Evolutionary conservation across 2,888 invertebrate genomes (phyloP).

Genomic region (Neria commutata): DNA sequence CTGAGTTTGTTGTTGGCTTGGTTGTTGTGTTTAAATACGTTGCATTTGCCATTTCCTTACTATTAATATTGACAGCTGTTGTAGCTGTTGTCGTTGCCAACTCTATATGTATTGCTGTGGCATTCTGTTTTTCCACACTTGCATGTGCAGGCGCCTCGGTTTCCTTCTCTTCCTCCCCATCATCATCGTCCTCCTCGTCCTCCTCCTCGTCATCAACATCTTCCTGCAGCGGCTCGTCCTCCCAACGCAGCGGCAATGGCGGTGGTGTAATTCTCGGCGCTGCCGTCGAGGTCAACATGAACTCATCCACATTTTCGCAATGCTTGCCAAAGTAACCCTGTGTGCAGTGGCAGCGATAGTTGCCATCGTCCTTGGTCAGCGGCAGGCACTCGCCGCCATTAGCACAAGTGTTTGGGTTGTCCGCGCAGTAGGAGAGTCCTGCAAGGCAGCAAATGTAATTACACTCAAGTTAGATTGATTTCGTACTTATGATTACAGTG

Average conservation of each 20-base stretch:
- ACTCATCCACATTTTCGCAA: constrained; percentile 69
- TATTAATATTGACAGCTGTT: neutral
- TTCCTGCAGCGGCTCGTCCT: constrained; percentile 12
- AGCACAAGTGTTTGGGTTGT: constrained; percentile 74
- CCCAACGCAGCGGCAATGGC: constrained; percentile 20
- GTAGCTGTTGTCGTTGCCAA: neutral
- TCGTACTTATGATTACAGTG: no score
- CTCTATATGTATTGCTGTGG: neutral
- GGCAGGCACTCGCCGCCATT: constrained; percentile 85
- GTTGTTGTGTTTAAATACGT: neutral
- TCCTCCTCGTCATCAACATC: constrained; percentile 4
- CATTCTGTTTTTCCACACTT: no score
- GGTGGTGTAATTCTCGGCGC: constrained; percentile 57
- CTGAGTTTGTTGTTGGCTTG: constrained; percentile 16
- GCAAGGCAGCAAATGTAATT: constrained; percentile 48
- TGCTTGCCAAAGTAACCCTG: constrained; percentile 76
- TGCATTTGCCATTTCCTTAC: neutral
- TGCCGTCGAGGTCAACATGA: constrained; percentile 52
- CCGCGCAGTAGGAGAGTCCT: constrained; percentile 85
- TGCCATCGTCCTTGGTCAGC: constrained; percentile 76
- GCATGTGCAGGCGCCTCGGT: no score
- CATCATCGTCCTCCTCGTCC: constrained; percentile 7
- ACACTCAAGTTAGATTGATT: no score
- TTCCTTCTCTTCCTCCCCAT: neutral
- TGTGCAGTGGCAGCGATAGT: constrained; percentile 77